Base-by-base conservation (phyloP, 2,797 vertebrate species). In the Esox lucius region DNA sequence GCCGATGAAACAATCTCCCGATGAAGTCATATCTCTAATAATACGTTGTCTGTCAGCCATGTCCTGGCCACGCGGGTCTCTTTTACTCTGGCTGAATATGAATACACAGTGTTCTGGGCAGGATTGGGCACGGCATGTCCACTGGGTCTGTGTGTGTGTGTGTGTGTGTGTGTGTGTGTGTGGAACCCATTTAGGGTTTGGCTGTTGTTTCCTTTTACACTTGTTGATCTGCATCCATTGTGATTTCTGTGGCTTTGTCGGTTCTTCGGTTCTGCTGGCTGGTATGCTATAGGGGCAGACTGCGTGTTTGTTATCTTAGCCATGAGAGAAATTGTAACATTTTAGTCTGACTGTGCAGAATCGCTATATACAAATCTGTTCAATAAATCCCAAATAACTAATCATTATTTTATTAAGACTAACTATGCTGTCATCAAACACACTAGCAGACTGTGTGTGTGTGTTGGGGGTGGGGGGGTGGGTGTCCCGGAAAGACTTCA, bases 121-220 rank as follows among this genome's bases (percentile, higher is more conserved):
- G 42, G n/a, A 7, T n/a, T 48, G 67, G n/a, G n/a, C 19, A 5
- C 3, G 67, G 1, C 19, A 42, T 75, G 33, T 42, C n/a, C n/a
- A n/a, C n/a, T n/a, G n/a, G n/a, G n/a, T n/a, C n/a, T n/a, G 70
- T 73, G 72, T 81, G 75, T 70, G 66, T n/a, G 17, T 13, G 69
- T 62, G 42, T 68, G 66, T 70, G 67, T 64, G 26, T 65, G 1
- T n/a, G 17, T n/a, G 22, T 71, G 84, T 86, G 89, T 73, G 87
- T 86, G 85, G 53, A 59, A 24, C n/a, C n/a, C 24, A 79, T 11
- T 19, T 53, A 81, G 74, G 81, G 74, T 83, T 90, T 78, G 85
- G 73, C 75, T 80, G 22, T 12, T 1, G 4, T 77, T 68, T 78
- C 83, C 71, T 68, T 75, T 78, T 35, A 49, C 8, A 26, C 79